These are phyloP conservation scores for Monochamus alternatus DNA, from an alignment of 2,888 invertebrate species.

Conservation along the genomic window DNA sequence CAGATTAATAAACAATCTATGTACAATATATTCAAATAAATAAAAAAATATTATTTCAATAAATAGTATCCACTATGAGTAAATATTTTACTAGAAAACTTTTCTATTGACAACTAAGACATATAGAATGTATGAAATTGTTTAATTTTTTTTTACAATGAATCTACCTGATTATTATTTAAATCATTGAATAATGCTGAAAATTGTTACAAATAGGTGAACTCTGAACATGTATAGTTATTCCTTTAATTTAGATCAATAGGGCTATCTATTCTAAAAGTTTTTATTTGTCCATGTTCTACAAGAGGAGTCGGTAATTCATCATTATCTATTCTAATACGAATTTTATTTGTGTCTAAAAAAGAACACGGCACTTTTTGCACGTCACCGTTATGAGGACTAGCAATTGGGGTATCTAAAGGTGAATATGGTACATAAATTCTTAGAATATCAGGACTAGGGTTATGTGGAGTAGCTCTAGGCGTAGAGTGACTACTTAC, in stretches of 20 bases:
- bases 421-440: constrained; percentile 87
- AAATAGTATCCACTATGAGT: not conserved
- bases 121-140: not conserved
- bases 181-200: not conserved
- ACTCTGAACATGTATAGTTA: not conserved
- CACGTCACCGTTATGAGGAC: constrained; percentile 71
- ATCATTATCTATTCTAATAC: constrained; percentile 81
- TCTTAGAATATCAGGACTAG: constrained; percentile 82
- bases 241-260: constrained; percentile 63
- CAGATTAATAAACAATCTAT: not conserved
- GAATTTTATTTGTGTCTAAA: constrained; percentile 80
- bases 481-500: constrained; percentile 77
- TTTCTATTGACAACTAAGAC: not conserved
- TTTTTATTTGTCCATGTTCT: constrained; percentile 74
- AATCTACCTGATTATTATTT: not conserved
- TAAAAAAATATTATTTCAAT: not conserved
- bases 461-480: constrained; percentile 79
- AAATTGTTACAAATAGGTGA: not conserved
- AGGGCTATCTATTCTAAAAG: constrained; percentile 67
- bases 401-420: constrained; percentile 72
- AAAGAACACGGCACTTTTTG: constrained; percentile 72
- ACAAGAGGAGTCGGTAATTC: constrained; percentile 79
- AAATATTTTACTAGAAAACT: not conserved
- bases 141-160: not conserved
- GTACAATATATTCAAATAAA: constrained; percentile 8